phyloP scores from a whole-genome alignment of 2,888 invertebrate species.

The Thecophora atra region DNA sequence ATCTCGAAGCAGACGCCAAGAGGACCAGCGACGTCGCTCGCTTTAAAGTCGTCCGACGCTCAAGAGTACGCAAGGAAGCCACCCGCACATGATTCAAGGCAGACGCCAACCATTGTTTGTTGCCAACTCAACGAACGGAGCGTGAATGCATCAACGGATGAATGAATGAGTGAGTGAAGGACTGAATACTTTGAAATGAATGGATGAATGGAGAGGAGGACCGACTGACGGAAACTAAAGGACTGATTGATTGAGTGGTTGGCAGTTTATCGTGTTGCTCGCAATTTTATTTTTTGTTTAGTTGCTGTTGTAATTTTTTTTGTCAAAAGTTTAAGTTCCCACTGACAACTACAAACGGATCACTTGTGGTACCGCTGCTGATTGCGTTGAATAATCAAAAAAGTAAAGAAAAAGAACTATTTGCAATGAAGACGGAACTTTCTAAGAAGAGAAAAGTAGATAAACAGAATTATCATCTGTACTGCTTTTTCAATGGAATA shows the following conservation, averaged over 20 bases:
- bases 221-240: too few relatives aligned
- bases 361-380: neutral
- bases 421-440: too few relatives aligned
- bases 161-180: conserved; percentile 19
- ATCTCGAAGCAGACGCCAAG: neutral
- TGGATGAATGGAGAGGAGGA: conserved; percentile 10
- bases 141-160: conserved; percentile 25
- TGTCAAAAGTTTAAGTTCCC: neutral
- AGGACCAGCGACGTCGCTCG: neutral
- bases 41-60: neutral
- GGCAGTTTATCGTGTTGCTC: conserved; percentile 4
- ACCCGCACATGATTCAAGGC: conserved; percentile 23
- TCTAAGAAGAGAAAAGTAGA: too few relatives aligned
- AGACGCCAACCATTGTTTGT: conserved; percentile 18
- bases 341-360: conserved; percentile 8
- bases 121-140: conserved; percentile 28
- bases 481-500: too few relatives aligned
- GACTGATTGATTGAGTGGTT: neutral
- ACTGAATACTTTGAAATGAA: conserved; percentile 14
- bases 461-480: too few relatives aligned
- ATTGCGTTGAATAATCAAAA: conserved; percentile 22
- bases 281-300: conserved; percentile 11
- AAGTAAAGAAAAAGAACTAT: neutral
- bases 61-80: neutral
- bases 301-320: neutral